Evolutionary conservation across 92 coral and sea anemone species (phyloP).

Genomic region (Epizoanthus ramosus): DNA sequence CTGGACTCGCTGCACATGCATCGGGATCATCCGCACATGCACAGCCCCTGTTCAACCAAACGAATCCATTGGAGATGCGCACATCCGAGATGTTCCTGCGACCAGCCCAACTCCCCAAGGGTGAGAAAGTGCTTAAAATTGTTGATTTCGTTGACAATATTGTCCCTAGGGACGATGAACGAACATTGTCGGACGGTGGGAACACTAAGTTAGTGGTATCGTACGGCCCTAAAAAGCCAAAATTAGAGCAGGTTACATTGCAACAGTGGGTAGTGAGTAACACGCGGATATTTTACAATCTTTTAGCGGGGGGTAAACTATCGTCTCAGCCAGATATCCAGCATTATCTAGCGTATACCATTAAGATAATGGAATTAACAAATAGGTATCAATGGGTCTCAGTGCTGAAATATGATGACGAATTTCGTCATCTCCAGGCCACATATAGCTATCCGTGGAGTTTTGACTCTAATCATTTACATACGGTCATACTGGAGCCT

Average conservation of each 20-base stretch:
- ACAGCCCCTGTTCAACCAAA: too few species aligned
- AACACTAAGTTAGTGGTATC: constrained; percentile 33
- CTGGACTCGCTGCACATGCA: too few species aligned
- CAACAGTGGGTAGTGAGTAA: constrained; percentile 46
- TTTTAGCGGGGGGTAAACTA: background rate
- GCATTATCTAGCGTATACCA: constrained; percentile 40
- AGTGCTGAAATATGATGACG: constrained; percentile 22
- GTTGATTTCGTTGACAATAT: constrained; percentile 42
- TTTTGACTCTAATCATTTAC: too few species aligned
- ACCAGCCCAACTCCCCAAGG: constrained; percentile 21
- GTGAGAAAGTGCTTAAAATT: constrained; percentile 41
- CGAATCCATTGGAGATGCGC: background rate
- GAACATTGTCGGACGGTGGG: constrained; percentile 24
- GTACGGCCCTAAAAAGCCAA: constrained; percentile 45
- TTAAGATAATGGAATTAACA: constrained; percentile 29
- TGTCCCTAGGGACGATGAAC: constrained; percentile 18
- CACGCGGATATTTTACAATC: constrained; percentile 37
- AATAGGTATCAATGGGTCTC: constrained; percentile 15
- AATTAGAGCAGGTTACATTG: constrained; percentile 29
- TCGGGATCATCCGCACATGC: too few species aligned
- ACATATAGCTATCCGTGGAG: too few species aligned
- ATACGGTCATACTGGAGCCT: constrained; percentile 7
- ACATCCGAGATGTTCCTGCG: constrained; percentile 33
- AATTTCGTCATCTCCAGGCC: constrained; percentile 28
- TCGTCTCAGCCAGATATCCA: background rate